A percentile compares a stretch with the other conserved stretches of the same genome.
These are phyloP conservation scores for Platycnemis pennipes DNA, from an alignment of 2,888 invertebrate genomes.

Conservation along the genomic window DNA sequence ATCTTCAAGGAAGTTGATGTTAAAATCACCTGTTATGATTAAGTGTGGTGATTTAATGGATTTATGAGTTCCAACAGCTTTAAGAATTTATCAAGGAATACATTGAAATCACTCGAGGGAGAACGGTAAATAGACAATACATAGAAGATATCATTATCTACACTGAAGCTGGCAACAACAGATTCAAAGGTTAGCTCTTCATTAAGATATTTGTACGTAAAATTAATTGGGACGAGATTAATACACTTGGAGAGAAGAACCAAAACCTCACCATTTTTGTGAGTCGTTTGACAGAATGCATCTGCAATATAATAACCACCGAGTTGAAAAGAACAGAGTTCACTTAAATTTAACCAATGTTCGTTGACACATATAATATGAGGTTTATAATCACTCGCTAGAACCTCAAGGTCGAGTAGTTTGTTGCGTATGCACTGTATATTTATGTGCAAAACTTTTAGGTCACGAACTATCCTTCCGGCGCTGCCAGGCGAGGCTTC, in stretches of 20 bases:
- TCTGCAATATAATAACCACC: not conserved
- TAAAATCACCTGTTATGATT: slow-evolving; percentile 1
- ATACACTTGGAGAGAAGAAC: not conserved
- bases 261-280: slow-evolving; percentile 19
- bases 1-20: slow-evolving; percentile 1
- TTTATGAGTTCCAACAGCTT: not conserved
- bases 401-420: not conserved
- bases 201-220: not conserved
- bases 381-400: not conserved
- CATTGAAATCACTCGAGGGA: slow-evolving; percentile 1
- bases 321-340: not conserved
- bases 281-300: not conserved
- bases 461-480: not conserved
- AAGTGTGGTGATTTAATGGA: not conserved
- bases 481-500: slow-evolving; percentile 10
- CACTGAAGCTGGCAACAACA: not conserved
- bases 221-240: not conserved
- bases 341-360: not conserved
- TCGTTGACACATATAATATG: slow-evolving; percentile 3
- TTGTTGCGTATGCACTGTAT: slow-evolving; percentile 25
- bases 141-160: not conserved
- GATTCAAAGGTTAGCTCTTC: slow-evolving; percentile 6
- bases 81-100: not conserved
- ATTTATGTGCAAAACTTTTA: not conserved
- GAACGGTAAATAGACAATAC: slow-evolving; percentile 1